These are phyloP conservation scores for Parnassius orleans DNA, from an alignment of 2,888 invertebrate genomes.

Conservation along the genomic window DNA sequence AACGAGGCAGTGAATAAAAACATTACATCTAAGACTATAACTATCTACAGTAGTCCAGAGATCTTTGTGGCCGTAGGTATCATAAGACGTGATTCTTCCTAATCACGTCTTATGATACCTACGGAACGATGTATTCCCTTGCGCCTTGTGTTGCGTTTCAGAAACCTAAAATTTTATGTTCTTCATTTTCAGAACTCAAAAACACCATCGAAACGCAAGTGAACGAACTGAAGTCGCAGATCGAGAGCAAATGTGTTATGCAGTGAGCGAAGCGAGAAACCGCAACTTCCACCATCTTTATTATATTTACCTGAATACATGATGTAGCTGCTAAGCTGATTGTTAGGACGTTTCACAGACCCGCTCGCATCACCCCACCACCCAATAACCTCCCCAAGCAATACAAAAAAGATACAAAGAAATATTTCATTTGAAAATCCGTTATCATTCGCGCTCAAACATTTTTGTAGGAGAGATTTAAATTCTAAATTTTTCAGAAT, in stretches of 20 bases:
- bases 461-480: constrained; percentile 64
- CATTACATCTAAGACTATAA: too few species aligned
- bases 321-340: constrained; percentile 75
- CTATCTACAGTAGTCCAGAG: too few species aligned
- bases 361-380: constrained; percentile 42
- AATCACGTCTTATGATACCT: too few species aligned
- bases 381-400: constrained; percentile 41
- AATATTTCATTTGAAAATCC: constrained; percentile 50
- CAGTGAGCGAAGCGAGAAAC: constrained; percentile 84
- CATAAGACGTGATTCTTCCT: too few species aligned
- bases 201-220: constrained; percentile 98
- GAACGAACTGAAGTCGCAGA: constrained; percentile 97
- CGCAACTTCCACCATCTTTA: constrained; percentile 34
- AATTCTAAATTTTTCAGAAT: constrained; percentile 69
- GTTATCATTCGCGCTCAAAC: constrained; percentile 69
- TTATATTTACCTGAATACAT: constrained; percentile 65
- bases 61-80: too few species aligned
- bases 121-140: neutral
- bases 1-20: too few species aligned
- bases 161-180: constrained; percentile 90
- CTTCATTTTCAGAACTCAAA: constrained; percentile 92
- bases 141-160: constrained; percentile 60
- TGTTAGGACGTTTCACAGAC: constrained; percentile 49
- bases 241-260: constrained; percentile 97
- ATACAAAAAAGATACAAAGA: constrained; percentile 33